Base-by-base conservation (phyloP, 2,797 vertebrate genomes). In the Eidolon dupreanum region DNA sequence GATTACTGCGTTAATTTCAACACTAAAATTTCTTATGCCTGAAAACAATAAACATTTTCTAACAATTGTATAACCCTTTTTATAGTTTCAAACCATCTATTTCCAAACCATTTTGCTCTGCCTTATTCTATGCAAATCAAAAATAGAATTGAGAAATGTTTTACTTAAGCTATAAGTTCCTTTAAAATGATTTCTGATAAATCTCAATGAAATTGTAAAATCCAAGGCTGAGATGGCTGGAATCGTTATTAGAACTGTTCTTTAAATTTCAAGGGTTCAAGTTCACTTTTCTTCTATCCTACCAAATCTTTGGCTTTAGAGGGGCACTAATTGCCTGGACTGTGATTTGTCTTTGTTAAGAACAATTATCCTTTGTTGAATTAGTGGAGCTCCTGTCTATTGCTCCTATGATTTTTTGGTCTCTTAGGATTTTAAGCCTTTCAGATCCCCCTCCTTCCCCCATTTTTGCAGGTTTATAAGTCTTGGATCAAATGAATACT, bases 41-140 rank as follows among this genome's bases (percentile, higher is more conserved):
- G 63, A 88, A 94, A 90, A 96, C 91, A 95, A 65, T 75, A 93
- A 90, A 83, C 38, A 70, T 81, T 96, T 92, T 59, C 15, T 57
- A 90, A 92, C 41, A 91, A 41, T 22, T 59, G 8, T 81, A 41
- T 77, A 81, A 70, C 5, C 24, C 26, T 77, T 85, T 59, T 83
- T 68, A 15, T 86, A 78, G 61, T 95, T 90, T 96, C 20, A 85
- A 85, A 9, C 28, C 26, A 68, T 88, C 55, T 74, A 36, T 57
- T 84, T 96, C 59, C 53, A 93, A 92, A 65, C 81, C 53, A 19
- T 81, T 94, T 97, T 86, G 36, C 74, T 90, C 22, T 92, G 15
- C 22, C 33, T 92, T 93, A 68, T 73, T 88, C 53, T 90, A 59
- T 36, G 73, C 49, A 92, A 88, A 63, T 77, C 2, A 83, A 90